Conservation (phyloP, 2,113 vertebrate genomes). For the Sialia sialis region DNA sequence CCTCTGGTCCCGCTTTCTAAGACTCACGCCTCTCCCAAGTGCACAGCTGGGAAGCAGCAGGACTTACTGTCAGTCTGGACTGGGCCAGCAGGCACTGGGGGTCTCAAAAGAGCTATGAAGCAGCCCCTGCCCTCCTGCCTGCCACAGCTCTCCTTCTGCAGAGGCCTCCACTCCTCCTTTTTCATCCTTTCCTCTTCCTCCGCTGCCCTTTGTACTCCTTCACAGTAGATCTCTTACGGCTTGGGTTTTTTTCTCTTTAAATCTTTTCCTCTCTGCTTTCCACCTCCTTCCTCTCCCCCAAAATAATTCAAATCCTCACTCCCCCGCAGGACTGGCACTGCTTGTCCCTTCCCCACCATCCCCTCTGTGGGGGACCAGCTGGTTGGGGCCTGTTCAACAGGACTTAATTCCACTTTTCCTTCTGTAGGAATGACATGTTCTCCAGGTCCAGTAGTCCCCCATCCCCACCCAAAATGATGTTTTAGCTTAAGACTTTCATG, state of each 20-base stretch:
- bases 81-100: rapidly evolving
- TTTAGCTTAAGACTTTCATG: background rate
- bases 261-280: background rate
- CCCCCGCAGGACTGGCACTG: background rate
- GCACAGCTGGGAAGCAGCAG: background rate
- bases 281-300: background rate
- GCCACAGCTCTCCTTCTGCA: background rate
- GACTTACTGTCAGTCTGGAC: background rate
- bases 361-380: background rate
- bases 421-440: background rate
- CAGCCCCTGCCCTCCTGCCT: background rate
- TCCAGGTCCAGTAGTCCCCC: background rate
- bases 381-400: background rate
- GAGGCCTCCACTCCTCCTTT: background rate
- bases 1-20: background rate
- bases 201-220: background rate
- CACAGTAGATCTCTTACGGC: background rate
- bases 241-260: background rate
- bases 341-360: background rate
- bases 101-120: rapidly evolving
- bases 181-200: background rate
- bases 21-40: background rate
- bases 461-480: background rate
- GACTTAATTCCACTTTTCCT: background rate
- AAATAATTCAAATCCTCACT: background rate